These are phyloP conservation scores for Actenoides hombroni DNA, from an alignment of 2,113 vertebrate species.

Conservation along the genomic window DNA sequence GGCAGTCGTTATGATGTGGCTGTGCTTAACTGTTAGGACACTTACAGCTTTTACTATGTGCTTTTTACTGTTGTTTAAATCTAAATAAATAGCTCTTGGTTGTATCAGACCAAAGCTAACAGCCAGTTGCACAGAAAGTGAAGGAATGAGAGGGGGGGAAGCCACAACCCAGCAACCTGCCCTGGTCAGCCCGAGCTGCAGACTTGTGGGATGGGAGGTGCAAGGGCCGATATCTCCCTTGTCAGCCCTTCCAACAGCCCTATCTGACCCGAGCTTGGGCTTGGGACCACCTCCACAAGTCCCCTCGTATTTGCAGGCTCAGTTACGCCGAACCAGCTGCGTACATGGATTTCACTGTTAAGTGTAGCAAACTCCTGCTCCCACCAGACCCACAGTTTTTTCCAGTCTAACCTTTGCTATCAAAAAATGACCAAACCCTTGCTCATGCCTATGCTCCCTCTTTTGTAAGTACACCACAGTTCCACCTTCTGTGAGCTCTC, in stretches of 20 bases:
- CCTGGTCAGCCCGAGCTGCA: not conserved
- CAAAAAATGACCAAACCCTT: not conserved
- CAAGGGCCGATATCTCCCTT: not conserved
- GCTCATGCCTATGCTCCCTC: not conserved
- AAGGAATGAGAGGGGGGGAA: not conserved
- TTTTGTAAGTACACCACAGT: not conserved
- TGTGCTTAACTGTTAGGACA: constrained; percentile 53
- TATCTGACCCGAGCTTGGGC: not conserved
- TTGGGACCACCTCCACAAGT: not conserved
- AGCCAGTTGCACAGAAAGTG: not conserved
- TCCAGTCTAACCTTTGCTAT: not conserved
- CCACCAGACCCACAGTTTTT: not conserved
- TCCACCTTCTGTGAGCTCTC: not conserved
- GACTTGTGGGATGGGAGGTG: not conserved
- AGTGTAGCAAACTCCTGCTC: not conserved
- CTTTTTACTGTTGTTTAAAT: constrained; percentile 62
- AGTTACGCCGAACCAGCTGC: not conserved
- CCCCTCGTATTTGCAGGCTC: not conserved
- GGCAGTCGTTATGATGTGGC: constrained; percentile 29
- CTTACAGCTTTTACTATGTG: constrained; percentile 48
- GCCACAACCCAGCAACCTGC: not conserved
- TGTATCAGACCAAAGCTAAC: not conserved
- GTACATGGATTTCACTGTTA: accelerated
- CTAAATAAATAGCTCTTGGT: constrained; percentile 38
- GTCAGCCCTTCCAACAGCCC: not conserved